A percentile compares a stretch with the other conserved stretches of the same genome.
phyloP scores from a whole-genome alignment of 2,113 vertebrate species.

The Pachypanchax playfairii region DNA sequence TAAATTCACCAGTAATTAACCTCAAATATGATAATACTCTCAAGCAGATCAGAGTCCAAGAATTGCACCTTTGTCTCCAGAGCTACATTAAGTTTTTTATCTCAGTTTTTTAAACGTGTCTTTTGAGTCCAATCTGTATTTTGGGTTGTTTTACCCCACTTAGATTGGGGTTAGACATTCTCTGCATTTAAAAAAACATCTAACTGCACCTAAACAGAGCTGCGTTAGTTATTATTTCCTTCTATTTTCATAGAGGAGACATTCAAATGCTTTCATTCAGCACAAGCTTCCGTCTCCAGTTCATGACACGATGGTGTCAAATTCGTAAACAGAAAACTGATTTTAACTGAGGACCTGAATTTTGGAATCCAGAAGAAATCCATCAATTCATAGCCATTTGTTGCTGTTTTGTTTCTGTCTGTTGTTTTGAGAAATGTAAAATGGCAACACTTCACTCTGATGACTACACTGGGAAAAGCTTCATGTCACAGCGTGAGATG shows the following conservation, averaged over 20 bases:
- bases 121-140: neutral
- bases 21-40: neutral
- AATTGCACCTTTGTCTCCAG: neutral
- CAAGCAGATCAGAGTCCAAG: neutral
- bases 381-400: neutral
- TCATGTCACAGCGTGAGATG: neutral
- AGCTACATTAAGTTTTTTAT: neutral
- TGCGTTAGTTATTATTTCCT: neutral
- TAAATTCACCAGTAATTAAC: too few species aligned
- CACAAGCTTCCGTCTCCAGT: neutral
- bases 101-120: too few species aligned
- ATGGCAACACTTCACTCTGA: neutral
- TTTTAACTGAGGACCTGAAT: neutral
- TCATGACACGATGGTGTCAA: neutral
- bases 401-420: neutral
- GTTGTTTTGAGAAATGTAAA: too few species aligned
- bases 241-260: neutral
- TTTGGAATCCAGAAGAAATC: neutral
- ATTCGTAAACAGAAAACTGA: neutral
- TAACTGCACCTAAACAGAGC: neutral
- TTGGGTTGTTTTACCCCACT: neutral
- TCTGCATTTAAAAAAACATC: neutral
- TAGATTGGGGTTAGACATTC: neutral
- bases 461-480: neutral
- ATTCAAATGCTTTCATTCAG: neutral